phyloP scores from a whole-genome alignment of 2,113 vertebrate genomes.

The Hyperopisus bebe region DNA sequence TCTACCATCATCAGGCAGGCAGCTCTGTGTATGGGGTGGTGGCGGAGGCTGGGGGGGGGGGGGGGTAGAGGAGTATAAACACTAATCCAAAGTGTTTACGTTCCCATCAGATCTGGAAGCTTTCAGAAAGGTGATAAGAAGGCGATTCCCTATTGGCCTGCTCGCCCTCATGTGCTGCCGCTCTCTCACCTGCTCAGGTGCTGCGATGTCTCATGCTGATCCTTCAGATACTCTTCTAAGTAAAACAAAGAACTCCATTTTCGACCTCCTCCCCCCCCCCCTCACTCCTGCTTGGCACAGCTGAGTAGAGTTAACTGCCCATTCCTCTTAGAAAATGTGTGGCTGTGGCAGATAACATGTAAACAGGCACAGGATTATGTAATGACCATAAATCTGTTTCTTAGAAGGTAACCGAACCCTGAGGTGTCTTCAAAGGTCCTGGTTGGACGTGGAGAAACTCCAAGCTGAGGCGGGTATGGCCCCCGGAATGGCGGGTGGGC shows the following conservation, averaged over 20 bases:
- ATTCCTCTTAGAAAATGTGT: not conserved
- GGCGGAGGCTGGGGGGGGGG: no score
- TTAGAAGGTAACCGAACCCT: not conserved
- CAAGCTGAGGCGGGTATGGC: not conserved
- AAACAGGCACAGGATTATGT: not conserved
- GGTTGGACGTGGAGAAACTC: not conserved
- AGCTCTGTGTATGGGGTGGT: not conserved
- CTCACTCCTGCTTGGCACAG: not conserved
- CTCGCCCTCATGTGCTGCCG: not conserved
- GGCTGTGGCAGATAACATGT: not conserved
- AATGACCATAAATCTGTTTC: not conserved
- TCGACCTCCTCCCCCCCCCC: not conserved
- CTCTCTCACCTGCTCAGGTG: constrained; percentile 11
- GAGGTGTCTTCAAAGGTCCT: not conserved
- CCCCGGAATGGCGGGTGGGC: not conserved
- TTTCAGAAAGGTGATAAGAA: constrained; percentile 16
- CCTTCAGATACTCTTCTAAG: not conserved
- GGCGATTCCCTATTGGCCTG: not conserved
- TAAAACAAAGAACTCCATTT: not conserved
- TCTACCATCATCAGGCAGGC: not conserved
- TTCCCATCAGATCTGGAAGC: not conserved
- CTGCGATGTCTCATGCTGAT: not conserved
- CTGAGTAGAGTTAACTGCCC: not conserved
- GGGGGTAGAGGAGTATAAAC: not conserved
- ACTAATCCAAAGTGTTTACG: constrained; percentile 4